These are phyloP conservation scores for Chironomus riparius DNA, from an alignment of 2,888 invertebrate species.

Conservation along the genomic window DNA sequence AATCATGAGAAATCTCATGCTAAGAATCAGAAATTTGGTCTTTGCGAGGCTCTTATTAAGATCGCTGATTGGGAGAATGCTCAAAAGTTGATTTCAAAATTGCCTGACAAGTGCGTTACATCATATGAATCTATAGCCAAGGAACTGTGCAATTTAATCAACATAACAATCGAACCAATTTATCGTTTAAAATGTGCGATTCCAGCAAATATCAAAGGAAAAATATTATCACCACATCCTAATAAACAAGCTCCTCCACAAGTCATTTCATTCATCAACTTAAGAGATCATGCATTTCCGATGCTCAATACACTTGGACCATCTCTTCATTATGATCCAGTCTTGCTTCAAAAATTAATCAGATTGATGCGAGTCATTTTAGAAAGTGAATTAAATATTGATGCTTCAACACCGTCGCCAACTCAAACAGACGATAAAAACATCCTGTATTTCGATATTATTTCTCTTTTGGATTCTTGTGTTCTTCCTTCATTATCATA, in stretches of 20 bases:
- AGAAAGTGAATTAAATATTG: constrained; percentile 39
- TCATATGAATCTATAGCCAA: constrained; percentile 69
- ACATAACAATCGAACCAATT: constrained; percentile 75
- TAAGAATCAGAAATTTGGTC: constrained; percentile 85
- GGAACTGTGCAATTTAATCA: constrained; percentile 70
- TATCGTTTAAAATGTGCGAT: constrained; percentile 73
- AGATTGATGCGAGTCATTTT: constrained; percentile 44
- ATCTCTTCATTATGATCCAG: constrained; percentile 75
- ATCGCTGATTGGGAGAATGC: constrained; percentile 90
- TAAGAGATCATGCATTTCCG: constrained; percentile 69
- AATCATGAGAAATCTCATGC: constrained; percentile 36
- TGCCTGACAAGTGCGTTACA: constrained; percentile 73
- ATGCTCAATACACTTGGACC: constrained; percentile 82
- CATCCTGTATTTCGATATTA: constrained; percentile 68
- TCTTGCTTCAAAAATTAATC: constrained; percentile 79
- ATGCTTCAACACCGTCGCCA: constrained; percentile 37
- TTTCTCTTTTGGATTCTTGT: constrained; percentile 78
- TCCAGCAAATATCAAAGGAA: constrained; percentile 39
- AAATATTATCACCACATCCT: constrained; percentile 8
- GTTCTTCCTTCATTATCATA: constrained; percentile 85
- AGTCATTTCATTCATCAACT: constrained; percentile 60
- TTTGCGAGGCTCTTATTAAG: constrained; percentile 78
- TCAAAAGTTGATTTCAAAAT: constrained; percentile 62
- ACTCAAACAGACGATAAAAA: constrained; percentile 38
- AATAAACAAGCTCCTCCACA: constrained; percentile 31